Percentiles rank a stretch among this genome's conserved stretches.
These are phyloP conservation scores for Neria commutata DNA, from an alignment of 2,888 invertebrate genomes.

Conservation along the genomic window DNA sequence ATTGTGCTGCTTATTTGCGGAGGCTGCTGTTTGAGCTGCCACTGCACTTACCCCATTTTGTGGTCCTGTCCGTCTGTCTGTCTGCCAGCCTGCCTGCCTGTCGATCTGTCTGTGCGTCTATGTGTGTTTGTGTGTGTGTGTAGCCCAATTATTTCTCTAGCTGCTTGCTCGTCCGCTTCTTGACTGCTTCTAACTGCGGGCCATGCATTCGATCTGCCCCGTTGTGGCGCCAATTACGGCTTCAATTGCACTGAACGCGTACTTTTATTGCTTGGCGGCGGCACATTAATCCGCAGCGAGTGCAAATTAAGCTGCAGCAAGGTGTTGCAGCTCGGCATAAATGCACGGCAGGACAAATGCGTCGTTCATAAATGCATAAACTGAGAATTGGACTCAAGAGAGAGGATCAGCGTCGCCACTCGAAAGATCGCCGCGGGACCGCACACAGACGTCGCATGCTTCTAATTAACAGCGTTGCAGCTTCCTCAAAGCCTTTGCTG, in stretches of 20 bases:
- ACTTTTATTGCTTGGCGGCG: neutral
- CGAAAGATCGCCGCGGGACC: no score
- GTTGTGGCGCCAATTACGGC: neutral
- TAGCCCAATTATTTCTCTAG: neutral
- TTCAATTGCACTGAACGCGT: neutral
- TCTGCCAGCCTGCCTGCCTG: neutral
- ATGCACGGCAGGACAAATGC: constrained; percentile 43
- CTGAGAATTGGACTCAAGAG: no score
- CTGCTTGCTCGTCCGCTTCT: no score
- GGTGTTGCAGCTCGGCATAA: constrained; percentile 48
- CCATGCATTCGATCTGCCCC: no score
- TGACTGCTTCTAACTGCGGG: no score
- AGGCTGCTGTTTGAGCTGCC: neutral
- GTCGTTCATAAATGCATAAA: constrained; percentile 13
- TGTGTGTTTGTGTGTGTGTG: no score
- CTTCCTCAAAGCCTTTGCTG: no score
- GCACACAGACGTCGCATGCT: no score
- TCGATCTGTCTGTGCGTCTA: no score
- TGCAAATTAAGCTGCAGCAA: neutral
- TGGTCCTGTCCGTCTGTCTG: neutral
- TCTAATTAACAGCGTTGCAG: no score
- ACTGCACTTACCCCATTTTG: neutral
- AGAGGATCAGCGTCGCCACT: no score
- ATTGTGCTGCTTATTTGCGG: neutral
- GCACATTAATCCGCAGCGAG: constrained; percentile 43